These are phyloP conservation scores for Porites australiensis DNA, from an alignment of 64 coral and sea anemone genomes.

Conservation along the genomic window DNA sequence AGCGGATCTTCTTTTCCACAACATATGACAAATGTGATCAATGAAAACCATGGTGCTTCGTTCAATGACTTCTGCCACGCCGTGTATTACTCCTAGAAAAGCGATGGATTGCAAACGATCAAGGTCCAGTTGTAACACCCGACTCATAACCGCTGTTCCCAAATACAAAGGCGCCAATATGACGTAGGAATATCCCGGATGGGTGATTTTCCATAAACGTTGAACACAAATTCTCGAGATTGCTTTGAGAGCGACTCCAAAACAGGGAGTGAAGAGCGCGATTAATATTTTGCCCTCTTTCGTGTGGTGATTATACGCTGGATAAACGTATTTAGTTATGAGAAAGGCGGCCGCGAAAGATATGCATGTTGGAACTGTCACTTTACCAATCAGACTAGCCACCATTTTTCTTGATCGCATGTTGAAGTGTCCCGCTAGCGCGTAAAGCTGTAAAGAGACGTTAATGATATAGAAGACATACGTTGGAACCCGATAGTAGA, in stretches of 20 bases:
- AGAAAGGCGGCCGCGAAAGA: background rate
- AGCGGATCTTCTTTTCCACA: conserved; percentile 8
- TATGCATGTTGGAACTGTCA: background rate
- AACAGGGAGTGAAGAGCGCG: background rate
- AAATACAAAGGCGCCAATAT: background rate
- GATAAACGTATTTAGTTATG: background rate
- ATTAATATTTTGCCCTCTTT: background rate
- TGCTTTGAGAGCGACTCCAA: background rate
- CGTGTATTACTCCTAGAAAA: background rate
- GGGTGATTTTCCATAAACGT: conserved; percentile 1
- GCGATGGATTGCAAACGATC: background rate
- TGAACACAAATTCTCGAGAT: conserved; percentile 15
- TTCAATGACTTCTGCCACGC: background rate
- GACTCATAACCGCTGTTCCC: background rate
- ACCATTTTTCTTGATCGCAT: background rate
- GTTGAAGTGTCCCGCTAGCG: background rate
- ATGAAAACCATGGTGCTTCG: conserved; percentile 15
- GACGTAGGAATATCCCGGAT: conserved; percentile 17
- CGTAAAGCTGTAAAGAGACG: background rate
- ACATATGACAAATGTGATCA: conserved; percentile 7
- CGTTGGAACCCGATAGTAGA: background rate
- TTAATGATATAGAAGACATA: background rate
- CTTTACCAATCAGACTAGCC: background rate
- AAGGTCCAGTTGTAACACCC: background rate
- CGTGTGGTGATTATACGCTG: background rate